phyloP scores from a whole-genome alignment of 2,113 vertebrate species.

The Rhabdornis inornatus region DNA sequence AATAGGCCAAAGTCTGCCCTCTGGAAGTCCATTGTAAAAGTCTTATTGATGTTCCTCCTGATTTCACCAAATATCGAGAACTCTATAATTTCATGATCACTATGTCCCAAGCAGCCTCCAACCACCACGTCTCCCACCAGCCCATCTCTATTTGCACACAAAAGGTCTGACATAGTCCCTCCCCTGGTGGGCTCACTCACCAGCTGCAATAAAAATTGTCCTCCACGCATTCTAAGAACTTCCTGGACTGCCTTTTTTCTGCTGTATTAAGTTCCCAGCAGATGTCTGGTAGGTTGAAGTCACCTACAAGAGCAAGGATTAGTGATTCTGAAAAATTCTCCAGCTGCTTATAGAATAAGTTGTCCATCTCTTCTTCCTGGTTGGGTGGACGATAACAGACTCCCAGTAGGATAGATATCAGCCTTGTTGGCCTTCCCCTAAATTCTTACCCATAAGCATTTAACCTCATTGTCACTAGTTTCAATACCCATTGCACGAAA shows the following conservation, averaged over 20 bases:
- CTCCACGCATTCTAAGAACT: neutral
- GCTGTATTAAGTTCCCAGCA: neutral
- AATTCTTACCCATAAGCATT: neutral
- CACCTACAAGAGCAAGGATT: too few species aligned
- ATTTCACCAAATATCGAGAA: neutral
- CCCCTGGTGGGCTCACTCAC: too few species aligned
- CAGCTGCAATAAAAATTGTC: too few species aligned
- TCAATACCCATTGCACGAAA: too few species aligned
- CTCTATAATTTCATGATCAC: neutral
- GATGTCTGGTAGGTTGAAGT: neutral
- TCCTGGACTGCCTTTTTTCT: neutral
- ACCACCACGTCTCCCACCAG: neutral
- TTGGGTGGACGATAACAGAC: neutral
- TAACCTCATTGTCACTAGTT: neutral
- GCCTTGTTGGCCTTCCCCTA: neutral
- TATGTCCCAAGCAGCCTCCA: too few species aligned
- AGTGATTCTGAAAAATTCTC: neutral
- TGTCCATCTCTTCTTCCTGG: neutral
- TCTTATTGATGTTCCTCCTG: too few species aligned
- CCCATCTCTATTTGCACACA: neutral
- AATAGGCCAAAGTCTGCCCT: neutral
- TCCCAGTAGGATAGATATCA: neutral
- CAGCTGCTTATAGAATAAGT: neutral
- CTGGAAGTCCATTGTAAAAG: neutral
- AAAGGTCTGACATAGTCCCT: neutral